These are phyloP conservation scores for Cephus rjabovi DNA, from an alignment of 2,888 invertebrate genomes.

Conservation along the genomic window DNA sequence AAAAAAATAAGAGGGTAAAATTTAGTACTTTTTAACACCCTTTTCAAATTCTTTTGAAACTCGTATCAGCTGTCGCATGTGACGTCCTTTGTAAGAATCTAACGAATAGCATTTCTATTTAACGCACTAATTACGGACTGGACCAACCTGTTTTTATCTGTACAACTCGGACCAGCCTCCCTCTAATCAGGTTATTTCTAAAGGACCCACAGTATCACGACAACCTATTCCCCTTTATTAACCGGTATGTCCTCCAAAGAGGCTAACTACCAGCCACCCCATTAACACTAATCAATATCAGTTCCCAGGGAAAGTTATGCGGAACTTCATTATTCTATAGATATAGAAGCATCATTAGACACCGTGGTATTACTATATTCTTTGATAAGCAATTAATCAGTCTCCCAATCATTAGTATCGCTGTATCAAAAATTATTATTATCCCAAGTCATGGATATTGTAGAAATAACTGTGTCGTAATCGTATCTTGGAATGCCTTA, in stretches of 20 bases:
- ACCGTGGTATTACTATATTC: background rate
- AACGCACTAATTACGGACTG: constrained; percentile 41
- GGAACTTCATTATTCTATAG: background rate
- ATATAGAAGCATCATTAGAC: background rate
- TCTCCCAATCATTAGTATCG: background rate
- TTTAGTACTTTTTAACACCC: background rate
- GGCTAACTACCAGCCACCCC: background rate
- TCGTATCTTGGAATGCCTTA: background rate
- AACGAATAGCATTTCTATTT: constrained; percentile 21
- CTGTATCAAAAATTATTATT: background rate
- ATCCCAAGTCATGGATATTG: background rate
- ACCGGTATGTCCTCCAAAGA: background rate
- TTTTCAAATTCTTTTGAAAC: background rate
- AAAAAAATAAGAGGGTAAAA: background rate
- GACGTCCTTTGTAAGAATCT: background rate
- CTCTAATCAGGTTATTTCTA: constrained; percentile 39
- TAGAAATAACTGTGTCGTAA: background rate
- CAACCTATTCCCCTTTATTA: background rate
- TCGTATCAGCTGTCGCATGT: background rate
- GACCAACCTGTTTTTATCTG: constrained; percentile 45
- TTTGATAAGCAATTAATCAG: background rate
- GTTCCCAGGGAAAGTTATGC: background rate
- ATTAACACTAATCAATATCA: background rate
- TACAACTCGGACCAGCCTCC: constrained; percentile 24
- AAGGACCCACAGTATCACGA: background rate